These are phyloP conservation scores for Ophion obscuratus DNA, from an alignment of 2,888 invertebrate species.

Conservation along the genomic window DNA sequence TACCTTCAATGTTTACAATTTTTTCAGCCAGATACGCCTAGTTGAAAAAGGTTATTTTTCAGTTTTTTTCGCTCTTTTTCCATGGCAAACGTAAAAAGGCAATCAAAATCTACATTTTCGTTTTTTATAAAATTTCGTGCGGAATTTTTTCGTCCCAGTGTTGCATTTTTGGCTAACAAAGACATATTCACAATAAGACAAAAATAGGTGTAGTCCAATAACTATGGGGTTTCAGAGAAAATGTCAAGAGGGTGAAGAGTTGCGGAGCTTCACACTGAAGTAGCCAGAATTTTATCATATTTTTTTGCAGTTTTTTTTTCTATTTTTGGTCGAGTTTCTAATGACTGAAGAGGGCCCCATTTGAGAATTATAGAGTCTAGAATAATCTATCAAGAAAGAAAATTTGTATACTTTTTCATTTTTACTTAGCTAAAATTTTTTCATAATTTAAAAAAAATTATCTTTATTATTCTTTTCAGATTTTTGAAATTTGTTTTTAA, in stretches of 20 bases:
- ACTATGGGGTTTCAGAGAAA: conserved; percentile 22
- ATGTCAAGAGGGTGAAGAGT: conserved; percentile 36
- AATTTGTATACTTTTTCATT: not conserved
- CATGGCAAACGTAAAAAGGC: not conserved
- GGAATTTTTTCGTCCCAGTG: not conserved
- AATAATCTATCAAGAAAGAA: not conserved
- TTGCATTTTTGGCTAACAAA: not conserved
- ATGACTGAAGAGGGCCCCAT: not conserved
- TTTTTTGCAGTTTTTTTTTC: not conserved
- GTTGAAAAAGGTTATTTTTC: too few species aligned
- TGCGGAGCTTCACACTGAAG: not conserved
- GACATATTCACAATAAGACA: not conserved
- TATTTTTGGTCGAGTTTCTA: not conserved
- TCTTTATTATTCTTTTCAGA: too few species aligned
- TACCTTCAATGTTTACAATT: too few species aligned
- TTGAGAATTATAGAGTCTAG: too few species aligned
- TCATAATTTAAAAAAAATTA: not conserved
- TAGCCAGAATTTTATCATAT: not conserved
- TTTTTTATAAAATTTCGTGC: not conserved
- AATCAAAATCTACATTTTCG: conserved; percentile 18
- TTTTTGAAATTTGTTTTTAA: not conserved
- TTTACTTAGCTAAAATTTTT: not conserved
- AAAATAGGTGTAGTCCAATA: not conserved
- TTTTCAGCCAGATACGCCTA: too few species aligned
- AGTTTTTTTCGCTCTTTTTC: too few species aligned